phyloP scores from a whole-genome alignment of 2,113 vertebrate genomes.

The Strix uralensis region DNA sequence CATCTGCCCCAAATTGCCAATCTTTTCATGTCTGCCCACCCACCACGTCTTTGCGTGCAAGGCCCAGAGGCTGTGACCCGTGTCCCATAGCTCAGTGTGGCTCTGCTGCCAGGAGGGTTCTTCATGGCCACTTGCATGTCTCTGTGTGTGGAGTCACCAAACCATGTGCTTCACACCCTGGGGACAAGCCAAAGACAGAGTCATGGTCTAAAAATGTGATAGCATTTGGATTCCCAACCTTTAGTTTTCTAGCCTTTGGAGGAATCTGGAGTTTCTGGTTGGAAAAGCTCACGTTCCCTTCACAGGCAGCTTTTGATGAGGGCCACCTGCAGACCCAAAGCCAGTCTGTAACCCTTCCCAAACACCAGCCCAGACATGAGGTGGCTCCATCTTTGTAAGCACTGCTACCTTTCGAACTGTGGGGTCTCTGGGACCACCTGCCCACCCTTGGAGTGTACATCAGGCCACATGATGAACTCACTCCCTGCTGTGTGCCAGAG shows the following conservation, averaged over 20 bases:
- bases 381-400: not conserved
- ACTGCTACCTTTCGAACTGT: not conserved
- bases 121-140: not conserved
- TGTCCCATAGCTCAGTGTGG: accelerated
- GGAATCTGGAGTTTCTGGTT: not conserved
- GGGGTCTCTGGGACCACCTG: not conserved
- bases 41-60: accelerated
- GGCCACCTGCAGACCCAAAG: not conserved
- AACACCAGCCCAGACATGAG: not conserved
- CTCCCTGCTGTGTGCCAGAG: not conserved
- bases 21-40: not conserved
- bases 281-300: not conserved
- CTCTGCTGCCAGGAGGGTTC: not conserved
- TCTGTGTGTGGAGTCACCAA: not conserved
- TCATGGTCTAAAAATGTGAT: not conserved
- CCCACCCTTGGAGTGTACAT: not conserved
- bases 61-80: not conserved
- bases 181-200: not conserved
- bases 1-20: not conserved
- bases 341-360: not conserved
- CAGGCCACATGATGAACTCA: not conserved
- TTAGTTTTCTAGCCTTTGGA: not conserved
- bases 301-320: not conserved
- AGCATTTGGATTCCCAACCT: not conserved
- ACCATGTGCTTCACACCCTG: not conserved